Percentiles rank a stretch among this genome's conserved stretches.
phyloP scores from a whole-genome alignment of 1,140 invertebrate genomes.

The Zaprionus tsacasi region DNA sequence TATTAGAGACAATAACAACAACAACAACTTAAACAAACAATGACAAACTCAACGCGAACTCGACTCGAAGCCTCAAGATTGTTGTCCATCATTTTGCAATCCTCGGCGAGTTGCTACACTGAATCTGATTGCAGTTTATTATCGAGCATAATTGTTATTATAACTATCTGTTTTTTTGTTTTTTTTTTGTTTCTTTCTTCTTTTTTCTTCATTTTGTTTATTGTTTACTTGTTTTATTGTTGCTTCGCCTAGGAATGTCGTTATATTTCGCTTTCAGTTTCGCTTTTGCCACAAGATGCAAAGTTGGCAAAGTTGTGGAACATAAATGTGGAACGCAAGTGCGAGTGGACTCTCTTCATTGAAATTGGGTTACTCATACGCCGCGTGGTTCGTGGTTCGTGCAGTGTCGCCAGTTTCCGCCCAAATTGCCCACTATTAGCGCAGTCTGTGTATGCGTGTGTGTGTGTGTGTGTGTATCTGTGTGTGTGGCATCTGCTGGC shows the following conservation, averaged over 20 bases:
- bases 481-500: slow-evolving; percentile 34
- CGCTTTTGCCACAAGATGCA: slow-evolving; percentile 14
- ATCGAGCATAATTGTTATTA: slow-evolving; percentile 59
- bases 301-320: slow-evolving; percentile 28
- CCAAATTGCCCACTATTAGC: slow-evolving; percentile 39
- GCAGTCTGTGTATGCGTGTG: background rate
- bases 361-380: slow-evolving; percentile 56
- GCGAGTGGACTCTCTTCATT: background rate
- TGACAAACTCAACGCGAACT: slow-evolving; percentile 49
- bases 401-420: slow-evolving; percentile 22
- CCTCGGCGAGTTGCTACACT: slow-evolving; percentile 7
- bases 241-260: slow-evolving; percentile 23
- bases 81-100: slow-evolving; percentile 59
- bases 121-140: slow-evolving; percentile 71
- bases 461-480: background rate
- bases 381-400: background rate
- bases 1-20: slow-evolving; percentile 30
- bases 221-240: slow-evolving; percentile 14
- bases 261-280: slow-evolving; percentile 25
- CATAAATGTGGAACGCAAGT: slow-evolving; percentile 2
- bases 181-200: background rate
- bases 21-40: slow-evolving; percentile 46
- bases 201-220: background rate
- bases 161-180: slow-evolving; percentile 17
- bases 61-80: slow-evolving; percentile 37